Evolutionary conservation across 2,113 vertebrate species (phyloP).

Genomic region (Tinamus guttatus): DNA sequence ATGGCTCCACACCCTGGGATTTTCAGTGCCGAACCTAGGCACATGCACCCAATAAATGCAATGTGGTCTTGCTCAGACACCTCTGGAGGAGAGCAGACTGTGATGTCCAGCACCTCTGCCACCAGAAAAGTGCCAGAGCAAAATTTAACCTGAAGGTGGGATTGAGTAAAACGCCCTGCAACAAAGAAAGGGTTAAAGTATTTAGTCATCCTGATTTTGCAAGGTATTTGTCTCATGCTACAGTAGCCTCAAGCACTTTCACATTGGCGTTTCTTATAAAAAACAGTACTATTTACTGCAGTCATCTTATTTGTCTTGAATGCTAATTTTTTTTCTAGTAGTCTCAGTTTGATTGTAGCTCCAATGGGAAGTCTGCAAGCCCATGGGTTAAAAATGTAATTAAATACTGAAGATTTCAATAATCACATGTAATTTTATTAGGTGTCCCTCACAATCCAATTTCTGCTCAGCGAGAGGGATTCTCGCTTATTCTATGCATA

Average conservation of each 20-base stretch:
- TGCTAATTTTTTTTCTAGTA: background rate
- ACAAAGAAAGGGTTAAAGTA: background rate
- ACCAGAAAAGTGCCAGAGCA: background rate
- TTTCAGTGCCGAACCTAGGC: background rate
- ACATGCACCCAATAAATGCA: background rate
- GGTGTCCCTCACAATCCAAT: conserved; percentile 11
- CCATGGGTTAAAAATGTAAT: conserved; percentile 26
- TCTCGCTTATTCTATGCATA: background rate
- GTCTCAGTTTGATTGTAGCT: background rate
- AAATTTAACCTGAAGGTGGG: background rate
- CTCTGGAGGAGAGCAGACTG: background rate
- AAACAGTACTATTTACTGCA: background rate
- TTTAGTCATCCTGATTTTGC: background rate
- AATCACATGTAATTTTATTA: conserved; percentile 41
- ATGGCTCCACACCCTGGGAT: background rate
- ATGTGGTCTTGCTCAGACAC: background rate
- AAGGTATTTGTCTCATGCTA: background rate
- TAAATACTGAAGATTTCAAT: conserved; percentile 30
- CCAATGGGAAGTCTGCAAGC: background rate
- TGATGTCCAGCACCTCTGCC: background rate
- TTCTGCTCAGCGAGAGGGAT: conserved; percentile 5
- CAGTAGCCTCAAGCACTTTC: background rate
- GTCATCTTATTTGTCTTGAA: background rate
- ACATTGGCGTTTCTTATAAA: background rate
- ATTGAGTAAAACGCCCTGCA: background rate